Conservation (phyloP, 2,113 vertebrate genomes). For the Alectura lathami region DNA sequence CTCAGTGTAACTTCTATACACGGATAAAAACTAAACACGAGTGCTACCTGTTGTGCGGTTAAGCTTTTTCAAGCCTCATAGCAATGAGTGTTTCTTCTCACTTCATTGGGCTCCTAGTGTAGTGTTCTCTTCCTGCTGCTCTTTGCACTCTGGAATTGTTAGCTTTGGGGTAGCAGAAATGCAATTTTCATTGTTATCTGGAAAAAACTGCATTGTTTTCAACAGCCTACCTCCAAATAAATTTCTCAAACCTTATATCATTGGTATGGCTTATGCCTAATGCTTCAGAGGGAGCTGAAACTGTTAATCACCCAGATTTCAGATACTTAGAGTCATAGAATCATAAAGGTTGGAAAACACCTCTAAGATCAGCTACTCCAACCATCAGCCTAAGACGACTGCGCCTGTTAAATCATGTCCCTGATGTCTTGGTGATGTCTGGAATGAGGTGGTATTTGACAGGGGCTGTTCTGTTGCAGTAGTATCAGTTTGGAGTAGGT, state of each 20-base stretch:
- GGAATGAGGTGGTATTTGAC: background rate
- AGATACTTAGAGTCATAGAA: too few relatives aligned
- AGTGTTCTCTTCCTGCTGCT: background rate
- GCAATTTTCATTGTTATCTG: slow-evolving; percentile 6
- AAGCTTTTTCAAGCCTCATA: background rate
- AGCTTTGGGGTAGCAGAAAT: background rate
- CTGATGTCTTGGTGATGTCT: background rate
- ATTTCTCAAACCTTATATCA: background rate
- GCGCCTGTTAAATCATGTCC: too few relatives aligned
- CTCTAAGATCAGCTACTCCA: too few relatives aligned
- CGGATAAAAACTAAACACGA: background rate
- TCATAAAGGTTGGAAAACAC: too few relatives aligned
- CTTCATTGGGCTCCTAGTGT: background rate
- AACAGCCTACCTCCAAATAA: background rate
- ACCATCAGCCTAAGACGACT: too few relatives aligned
- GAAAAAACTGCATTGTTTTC: background rate
- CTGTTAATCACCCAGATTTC: background rate
- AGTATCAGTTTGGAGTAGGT: background rate
- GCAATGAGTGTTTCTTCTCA: background rate
- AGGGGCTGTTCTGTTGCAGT: background rate
- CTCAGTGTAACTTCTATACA: background rate
- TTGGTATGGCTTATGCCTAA: background rate
- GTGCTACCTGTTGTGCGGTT: background rate
- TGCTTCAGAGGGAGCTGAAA: background rate
- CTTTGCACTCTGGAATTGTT: background rate